Percentiles rank a stretch among this genome's conserved stretches.
These are phyloP conservation scores for Lepidocyrtoides sp. DNA, from an alignment of 2,888 invertebrate genomes.

Conservation along the genomic window DNA sequence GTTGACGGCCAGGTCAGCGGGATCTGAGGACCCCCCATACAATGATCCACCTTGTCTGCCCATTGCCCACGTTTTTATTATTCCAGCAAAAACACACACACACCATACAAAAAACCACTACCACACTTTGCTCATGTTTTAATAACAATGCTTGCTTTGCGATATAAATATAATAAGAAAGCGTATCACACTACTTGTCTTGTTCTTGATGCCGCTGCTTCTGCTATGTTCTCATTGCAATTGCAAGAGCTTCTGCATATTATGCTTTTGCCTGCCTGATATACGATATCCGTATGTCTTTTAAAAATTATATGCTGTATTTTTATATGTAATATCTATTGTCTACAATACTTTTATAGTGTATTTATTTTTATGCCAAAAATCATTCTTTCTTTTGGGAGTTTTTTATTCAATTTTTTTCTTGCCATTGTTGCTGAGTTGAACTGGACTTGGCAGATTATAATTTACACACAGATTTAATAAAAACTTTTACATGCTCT, in stretches of 20 bases:
- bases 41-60: constrained; percentile 85
- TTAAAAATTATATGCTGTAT: constrained; percentile 46
- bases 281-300: neutral
- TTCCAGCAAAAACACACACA: constrained; percentile 77
- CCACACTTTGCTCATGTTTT: constrained; percentile 58
- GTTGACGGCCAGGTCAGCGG: constrained; percentile 85
- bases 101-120: constrained; percentile 13
- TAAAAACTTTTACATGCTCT: constrained; percentile 21
- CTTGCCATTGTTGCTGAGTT: constrained; percentile 25
- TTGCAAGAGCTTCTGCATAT: constrained; percentile 11
- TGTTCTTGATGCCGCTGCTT: constrained; percentile 43
- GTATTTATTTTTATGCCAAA: constrained; percentile 67
- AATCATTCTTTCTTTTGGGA: constrained; percentile 6
- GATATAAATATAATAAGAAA: constrained; percentile 21
- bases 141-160: constrained; percentile 27
- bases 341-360: constrained; percentile 50
- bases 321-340: neutral
- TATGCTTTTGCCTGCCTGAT: constrained; percentile 53
- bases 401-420: neutral
- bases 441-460: constrained; percentile 50
- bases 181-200: constrained; percentile 25
- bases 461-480: constrained; percentile 39
- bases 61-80: constrained; percentile 83
- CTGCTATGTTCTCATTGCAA: constrained; percentile 42
- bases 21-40: constrained; percentile 84